These are phyloP conservation scores for Eriocheir sinensis DNA, from an alignment of 1,140 invertebrate species.

Conservation along the genomic window DNA sequence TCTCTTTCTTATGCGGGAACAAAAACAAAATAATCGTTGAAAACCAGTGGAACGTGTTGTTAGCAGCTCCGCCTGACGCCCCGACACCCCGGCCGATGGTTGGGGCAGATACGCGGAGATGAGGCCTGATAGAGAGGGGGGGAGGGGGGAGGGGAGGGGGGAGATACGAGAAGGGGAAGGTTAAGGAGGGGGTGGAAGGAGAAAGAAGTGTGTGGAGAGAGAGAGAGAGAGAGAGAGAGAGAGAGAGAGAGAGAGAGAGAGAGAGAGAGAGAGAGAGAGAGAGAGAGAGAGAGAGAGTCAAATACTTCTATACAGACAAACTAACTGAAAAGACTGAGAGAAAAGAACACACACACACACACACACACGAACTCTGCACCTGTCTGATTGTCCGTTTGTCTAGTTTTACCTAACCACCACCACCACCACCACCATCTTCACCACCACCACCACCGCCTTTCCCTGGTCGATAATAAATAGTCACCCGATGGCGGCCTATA, in stretches of 20 bases:
- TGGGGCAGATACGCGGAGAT: background rate
- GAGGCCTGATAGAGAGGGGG: background rate
- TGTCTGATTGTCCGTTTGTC: too few species aligned
- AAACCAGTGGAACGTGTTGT: slow-evolving; percentile 23
- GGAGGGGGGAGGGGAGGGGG: background rate
- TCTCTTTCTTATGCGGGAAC: too few species aligned
- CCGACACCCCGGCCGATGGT: slow-evolving; percentile 18
- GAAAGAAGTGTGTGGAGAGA: background rate
- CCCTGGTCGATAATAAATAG: background rate
- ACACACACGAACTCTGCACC: too few species aligned
- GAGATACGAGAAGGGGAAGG: background rate
- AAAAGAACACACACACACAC: too few species aligned
- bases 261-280: too few species aligned
- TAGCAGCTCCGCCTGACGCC: slow-evolving; percentile 18
- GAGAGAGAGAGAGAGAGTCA: background rate
- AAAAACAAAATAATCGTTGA: background rate
- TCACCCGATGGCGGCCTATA: background rate
- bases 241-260: background rate
- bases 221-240: slow-evolving; percentile 9
- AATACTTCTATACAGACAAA: too few species aligned
- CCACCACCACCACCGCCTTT: too few species aligned
- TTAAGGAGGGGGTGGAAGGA: background rate
- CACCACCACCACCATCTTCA: too few species aligned
- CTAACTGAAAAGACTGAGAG: too few species aligned
- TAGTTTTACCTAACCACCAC: too few species aligned